These are phyloP conservation scores for Ormyrus thymus DNA, from an alignment of 2,888 invertebrate genomes.

Conservation along the genomic window DNA sequence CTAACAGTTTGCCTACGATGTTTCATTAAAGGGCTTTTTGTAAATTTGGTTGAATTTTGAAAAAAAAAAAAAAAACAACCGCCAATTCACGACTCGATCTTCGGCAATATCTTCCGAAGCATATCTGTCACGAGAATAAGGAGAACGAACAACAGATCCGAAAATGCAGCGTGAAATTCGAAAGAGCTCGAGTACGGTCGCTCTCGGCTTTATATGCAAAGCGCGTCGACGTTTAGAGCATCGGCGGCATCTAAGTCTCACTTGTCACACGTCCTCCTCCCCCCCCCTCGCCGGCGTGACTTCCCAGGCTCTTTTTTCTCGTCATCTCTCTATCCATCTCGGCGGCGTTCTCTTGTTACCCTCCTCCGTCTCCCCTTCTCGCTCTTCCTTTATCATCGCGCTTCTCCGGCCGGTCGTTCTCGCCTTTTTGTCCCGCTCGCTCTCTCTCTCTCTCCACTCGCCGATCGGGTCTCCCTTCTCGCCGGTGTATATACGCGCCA, in stretches of 20 bases:
- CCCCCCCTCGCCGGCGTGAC: background rate
- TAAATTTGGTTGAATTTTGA: too few species aligned
- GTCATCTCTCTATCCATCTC: slow-evolving; percentile 36
- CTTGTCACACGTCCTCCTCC: slow-evolving; percentile 63
- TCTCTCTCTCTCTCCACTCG: slow-evolving; percentile 3
- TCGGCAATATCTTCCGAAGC: too few species aligned
- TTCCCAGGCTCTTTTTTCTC: slow-evolving; percentile 38
- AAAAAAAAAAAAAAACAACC: too few species aligned
- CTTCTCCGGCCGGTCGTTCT: slow-evolving; percentile 21
- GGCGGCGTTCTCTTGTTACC: slow-evolving; percentile 24
- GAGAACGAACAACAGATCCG: too few species aligned
- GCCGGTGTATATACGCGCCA: slow-evolving; percentile 57
- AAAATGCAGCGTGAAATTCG: too few species aligned
- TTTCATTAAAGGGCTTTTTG: too few species aligned
- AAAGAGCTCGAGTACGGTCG: too few species aligned
- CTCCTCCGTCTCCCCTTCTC: slow-evolving; percentile 2
- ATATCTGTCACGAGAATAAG: too few species aligned
- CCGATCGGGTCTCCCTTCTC: slow-evolving; percentile 3
- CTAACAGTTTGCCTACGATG: too few species aligned
- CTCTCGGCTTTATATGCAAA: slow-evolving; percentile 18
- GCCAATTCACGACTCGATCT: too few species aligned
- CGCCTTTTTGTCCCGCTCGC: slow-evolving; percentile 29
- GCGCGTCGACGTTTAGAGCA: slow-evolving; percentile 46
- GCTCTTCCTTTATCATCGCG: slow-evolving; percentile 51
- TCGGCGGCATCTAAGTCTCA: slow-evolving; percentile 60